Evolutionary conservation across 37 sponge, comb jelly and placozoan species (phyloP), one percentile per base, ranked within the genome.

Genomic region (Oopsacas minuta): DNA sequence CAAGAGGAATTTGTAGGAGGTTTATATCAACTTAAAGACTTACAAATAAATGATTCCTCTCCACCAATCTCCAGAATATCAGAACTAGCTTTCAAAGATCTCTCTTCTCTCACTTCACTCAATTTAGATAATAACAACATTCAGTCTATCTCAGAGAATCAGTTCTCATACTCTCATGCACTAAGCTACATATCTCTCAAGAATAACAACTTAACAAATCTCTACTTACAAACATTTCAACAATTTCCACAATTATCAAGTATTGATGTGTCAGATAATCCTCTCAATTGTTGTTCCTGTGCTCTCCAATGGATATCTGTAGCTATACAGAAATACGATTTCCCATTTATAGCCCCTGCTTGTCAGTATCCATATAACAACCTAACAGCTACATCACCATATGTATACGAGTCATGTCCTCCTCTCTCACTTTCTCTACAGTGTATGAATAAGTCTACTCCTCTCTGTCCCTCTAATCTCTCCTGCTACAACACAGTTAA

Each of bases 401-500:
- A 3, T 12, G 22, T 12, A 7, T 61, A 61, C 75, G 5, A 10
- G 7, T 10, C 20, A 34, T 61, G 75, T 61, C 32, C 75, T 3
- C 75, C 75, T 3, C 75, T 61, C 75, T 61, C 75, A 12, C 28
- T 61, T 5, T 61, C 75, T 3, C 30, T 61, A 12, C 75, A 61
- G 75, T 61, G 75, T 61, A 25, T 61, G 32, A 61, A 61, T 61
- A 3, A 34, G 75, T 61, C 75, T 34, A 10, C 5, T 12, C 75
- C 75, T n/a, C 75, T 61, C 75, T 61, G 75, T 61, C 75, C 75
- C 30, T 25, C 75, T n/a, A 25, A 25, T 12, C 75, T 61, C 75
- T 61, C 75, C 20, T 61, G 75, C 75, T 61, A 61, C 30, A 34
- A 61, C 75, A 61, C 75, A 10, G 28, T 34, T 34, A 12, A 25